phyloP scores from a whole-genome alignment of 2,888 invertebrate species.

The Folsomia manolachei region DNA sequence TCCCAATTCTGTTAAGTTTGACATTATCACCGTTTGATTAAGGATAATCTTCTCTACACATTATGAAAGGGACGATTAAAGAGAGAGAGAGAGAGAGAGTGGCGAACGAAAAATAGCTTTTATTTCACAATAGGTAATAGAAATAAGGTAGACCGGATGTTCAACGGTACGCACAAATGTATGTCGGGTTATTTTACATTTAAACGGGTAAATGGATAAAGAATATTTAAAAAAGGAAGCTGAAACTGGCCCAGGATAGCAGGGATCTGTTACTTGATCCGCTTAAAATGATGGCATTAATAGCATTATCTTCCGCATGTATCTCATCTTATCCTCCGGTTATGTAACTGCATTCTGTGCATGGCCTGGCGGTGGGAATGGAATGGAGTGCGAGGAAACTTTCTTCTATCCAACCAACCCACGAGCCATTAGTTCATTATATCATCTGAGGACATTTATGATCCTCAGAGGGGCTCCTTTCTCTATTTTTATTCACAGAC shows the following conservation, averaged over 20 bases:
- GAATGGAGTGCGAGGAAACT: not conserved
- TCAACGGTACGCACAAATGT: not conserved
- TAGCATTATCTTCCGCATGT: not conserved
- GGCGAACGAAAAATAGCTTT: too few species aligned
- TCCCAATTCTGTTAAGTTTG: too few species aligned
- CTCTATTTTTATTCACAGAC: conserved; percentile 11
- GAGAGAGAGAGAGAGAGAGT: too few species aligned
- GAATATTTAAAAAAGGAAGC: too few species aligned
- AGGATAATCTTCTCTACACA: too few species aligned
- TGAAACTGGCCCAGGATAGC: not conserved
- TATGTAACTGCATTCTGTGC: too few species aligned
- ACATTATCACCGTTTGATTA: too few species aligned
- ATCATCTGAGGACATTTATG: conserved; percentile 13
- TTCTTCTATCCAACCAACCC: too few species aligned
- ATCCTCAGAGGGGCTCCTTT: not conserved
- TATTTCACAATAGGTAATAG: not conserved
- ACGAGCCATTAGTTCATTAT: conserved; percentile 1
- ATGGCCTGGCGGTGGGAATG: not conserved
- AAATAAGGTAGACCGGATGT: not conserved
- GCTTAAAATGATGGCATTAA: too few species aligned
- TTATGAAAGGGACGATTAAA: not conserved
- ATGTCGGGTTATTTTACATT: conserved; percentile 6
- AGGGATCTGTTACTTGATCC: not conserved
- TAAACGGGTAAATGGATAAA: too few species aligned
- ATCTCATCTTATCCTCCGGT: not conserved